These are phyloP conservation scores for Seira musarum DNA, from an alignment of 2,888 invertebrate species.

Conservation along the genomic window DNA sequence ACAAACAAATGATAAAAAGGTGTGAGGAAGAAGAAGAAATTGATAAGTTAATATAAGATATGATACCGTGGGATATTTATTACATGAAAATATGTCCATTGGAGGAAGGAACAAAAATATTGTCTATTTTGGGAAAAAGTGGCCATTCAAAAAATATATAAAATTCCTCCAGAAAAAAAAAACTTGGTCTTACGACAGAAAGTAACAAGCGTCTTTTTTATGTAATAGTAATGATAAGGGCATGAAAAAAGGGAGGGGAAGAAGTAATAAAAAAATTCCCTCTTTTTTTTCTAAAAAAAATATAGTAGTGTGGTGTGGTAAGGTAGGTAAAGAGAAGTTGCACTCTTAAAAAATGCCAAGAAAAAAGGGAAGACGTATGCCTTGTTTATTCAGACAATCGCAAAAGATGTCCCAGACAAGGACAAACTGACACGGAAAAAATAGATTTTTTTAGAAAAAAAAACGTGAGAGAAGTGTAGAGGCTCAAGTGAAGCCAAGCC, in stretches of 20 bases:
- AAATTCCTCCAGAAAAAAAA: constrained; percentile 20
- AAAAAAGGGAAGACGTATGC: constrained; percentile 11
- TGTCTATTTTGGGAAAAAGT: constrained; percentile 16
- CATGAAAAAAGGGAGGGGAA: constrained; percentile 19
- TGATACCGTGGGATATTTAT: constrained; percentile 3
- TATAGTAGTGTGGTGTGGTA: constrained; percentile 35
- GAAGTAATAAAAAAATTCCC: constrained; percentile 8
- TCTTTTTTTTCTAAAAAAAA: too few species aligned
- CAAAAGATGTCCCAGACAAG: constrained; percentile 48
- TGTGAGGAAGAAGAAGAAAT: too few species aligned
- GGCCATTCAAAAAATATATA: constrained; percentile 17
- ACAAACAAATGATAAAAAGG: too few species aligned
- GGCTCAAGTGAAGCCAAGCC: too few species aligned
- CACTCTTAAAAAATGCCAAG: too few species aligned
- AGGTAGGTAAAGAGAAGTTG: constrained; percentile 12
- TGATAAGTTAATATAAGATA: constrained; percentile 32
- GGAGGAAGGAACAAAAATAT: constrained; percentile 17
- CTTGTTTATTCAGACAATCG: constrained; percentile 20
- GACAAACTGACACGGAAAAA: too few species aligned
- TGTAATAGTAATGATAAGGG: too few species aligned
- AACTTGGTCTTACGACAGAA: too few species aligned
- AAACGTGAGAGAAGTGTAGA: too few species aligned
- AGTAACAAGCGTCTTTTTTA: too few species aligned
- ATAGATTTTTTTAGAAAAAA: too few species aligned
- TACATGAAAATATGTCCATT: background rate